phyloP scores from a whole-genome alignment of 30 jellyfish, hydroid and myxozoan genomes.

The Aurelia coerulea region DNA sequence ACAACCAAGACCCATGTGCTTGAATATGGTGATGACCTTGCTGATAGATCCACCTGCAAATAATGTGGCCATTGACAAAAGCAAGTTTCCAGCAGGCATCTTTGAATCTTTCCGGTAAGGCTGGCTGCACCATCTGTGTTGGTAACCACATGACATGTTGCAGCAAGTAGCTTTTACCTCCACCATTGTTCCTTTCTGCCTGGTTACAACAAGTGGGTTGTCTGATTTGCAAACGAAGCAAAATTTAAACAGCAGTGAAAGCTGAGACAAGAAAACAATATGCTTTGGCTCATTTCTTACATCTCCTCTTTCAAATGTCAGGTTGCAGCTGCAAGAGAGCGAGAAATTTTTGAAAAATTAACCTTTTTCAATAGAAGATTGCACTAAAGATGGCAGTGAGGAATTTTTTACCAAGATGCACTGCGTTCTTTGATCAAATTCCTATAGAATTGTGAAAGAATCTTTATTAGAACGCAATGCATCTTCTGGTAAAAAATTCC shows the following conservation, averaged over 20 bases:
- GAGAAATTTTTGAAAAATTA: no score
- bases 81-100: conserved; percentile 30
- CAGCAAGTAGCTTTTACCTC: no score
- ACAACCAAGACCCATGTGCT: conserved; percentile 13
- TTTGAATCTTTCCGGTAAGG: neutral
- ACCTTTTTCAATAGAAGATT: no score
- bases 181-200: no score
- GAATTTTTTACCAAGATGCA: no score
- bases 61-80: conserved; percentile 14
- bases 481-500: no score
- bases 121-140: no score
- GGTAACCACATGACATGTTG: no score
- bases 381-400: no score
- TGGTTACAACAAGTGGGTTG: neutral
- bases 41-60: conserved; percentile 17
- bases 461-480: no score
- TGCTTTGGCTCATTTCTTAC: conserved; percentile 21
- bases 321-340: neutral
- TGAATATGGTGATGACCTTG: neutral
- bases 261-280: conserved; percentile 26
- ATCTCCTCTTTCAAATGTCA: neutral
- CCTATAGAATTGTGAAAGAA: no score
- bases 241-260: conserved; percentile 4
- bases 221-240: conserved; percentile 19
- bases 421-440: no score